These are phyloP conservation scores for Sorex fumeus DNA, from an alignment of 2,113 vertebrate genomes.

Conservation along the genomic window DNA sequence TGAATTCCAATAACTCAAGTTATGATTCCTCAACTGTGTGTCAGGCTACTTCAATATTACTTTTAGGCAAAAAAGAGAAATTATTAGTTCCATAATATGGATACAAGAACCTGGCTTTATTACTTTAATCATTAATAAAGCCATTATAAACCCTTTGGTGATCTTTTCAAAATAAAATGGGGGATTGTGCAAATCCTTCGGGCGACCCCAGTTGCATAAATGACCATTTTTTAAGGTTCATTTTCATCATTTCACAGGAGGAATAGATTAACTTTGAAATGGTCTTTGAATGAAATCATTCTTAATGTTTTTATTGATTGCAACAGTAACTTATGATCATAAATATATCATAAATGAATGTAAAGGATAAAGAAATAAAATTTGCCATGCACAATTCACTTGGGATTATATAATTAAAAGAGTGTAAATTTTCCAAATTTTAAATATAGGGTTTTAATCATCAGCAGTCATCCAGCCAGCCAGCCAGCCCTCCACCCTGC, in stretches of 20 bases:
- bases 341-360: background rate
- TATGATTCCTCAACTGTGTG: slow-evolving; percentile 73
- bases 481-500: background rate
- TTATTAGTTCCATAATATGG: slow-evolving; percentile 35
- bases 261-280: slow-evolving; percentile 29
- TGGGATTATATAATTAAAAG: background rate
- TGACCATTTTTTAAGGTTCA: background rate
- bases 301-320: slow-evolving; percentile 53
- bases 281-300: background rate
- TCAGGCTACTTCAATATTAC: slow-evolving; percentile 75
- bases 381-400: background rate
- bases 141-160: slow-evolving; percentile 20
- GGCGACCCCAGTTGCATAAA: background rate
- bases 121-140: slow-evolving; percentile 62
- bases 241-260: slow-evolving; percentile 23
- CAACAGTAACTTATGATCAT: slow-evolving; percentile 20
- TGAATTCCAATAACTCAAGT: slow-evolving; percentile 84
- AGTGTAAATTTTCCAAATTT: background rate
- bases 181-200: slow-evolving; percentile 6
- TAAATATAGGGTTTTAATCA: background rate
- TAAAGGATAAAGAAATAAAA: background rate
- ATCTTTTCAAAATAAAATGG: slow-evolving; percentile 20
- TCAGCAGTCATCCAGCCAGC: background rate
- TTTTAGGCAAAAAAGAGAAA: slow-evolving; percentile 54
- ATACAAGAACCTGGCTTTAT: slow-evolving; percentile 58